Evolutionary conservation across 2,888 invertebrate genomes (phyloP), one percentile per base, ranked within the genome.

Genomic region (Machimus atricapillus): DNA sequence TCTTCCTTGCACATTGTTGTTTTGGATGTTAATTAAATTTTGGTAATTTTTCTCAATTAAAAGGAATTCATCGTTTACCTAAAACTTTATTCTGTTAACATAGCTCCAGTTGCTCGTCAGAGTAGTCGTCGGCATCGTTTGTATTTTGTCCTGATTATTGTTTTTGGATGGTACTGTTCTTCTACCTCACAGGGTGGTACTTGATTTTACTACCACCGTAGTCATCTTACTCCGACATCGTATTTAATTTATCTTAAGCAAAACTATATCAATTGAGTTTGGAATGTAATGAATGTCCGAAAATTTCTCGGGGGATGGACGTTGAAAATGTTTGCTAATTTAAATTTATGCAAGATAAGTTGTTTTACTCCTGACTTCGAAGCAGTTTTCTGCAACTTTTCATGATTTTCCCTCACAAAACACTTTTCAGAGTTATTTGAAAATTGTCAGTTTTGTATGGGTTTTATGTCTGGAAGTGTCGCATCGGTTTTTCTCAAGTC

Each of bases 31-130:
- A 76, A 76, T 76, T 76, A 76, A 76, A 76, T 76, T 76, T 76
- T 76, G 37, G 37, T 40, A 76, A 76, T 76, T 76, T 76, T 76
- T 76, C 76, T 76, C 76, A 76, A 76, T 76, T 76, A 76, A 76
- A 76, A 40, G 76, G 40, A 76, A 37, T 76, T 76, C 40, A 34
- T 37, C 37, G n/a, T 34, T 34, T 37, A n/a, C 76, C 76, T 37
- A 34, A 76, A 76, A 76, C 40, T 74, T 31, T 74, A 74, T 31
- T 31, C 31, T 27, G 74, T 34, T 31, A 74, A 27, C 14, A 74
- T 31, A 37, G 74, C 74, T 74, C 14, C 19, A 37, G 9, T 74
- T 74, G n/a, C 19, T 56, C 7, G 6, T 56, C 19, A 19, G 4
- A 9, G 37, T 0, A 8, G 40, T 12, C 19, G 19, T 19, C 8